Evolutionary conservation across 2,797 vertebrate species (phyloP), one percentile per base, ranked within the genome.

Genomic region (Adrianichthys oophorus): DNA sequence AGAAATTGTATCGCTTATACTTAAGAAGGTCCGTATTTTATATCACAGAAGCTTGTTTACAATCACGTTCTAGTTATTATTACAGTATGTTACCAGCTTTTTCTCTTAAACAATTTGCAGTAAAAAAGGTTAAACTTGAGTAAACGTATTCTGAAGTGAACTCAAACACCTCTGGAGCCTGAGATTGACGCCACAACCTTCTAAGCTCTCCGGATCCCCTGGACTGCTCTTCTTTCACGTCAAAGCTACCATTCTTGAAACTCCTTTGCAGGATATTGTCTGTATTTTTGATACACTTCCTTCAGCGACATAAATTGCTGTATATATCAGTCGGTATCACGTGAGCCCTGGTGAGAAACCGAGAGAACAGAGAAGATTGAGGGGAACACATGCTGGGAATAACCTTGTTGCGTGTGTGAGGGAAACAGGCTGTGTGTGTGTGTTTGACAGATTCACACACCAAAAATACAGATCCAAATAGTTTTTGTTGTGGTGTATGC

Each of bases 231-330:
- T 44, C 48, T 56, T 64, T 47, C 59, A 64, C 47, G 54, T 56
- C 72, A 68, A 68, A 56, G 49, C 47, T 41, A 49, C 52, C 13
- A 15, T 5, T 73, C 63, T 65, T 78, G 61, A 75, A 84, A 77
- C 55, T 51, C 75, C 72, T 68, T 79, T 80, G 77, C 43, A 23
- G 80, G 51, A 82, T 73, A 74, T 79, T 70, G 62, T 79, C 64
- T 76, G 69, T 85, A 78, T 84, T 75, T 85, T 70, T 84, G 67
- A 77, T 82, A 75, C 15, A 48, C 71, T 65, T 79, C 72, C 69
- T 77, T 85, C 76, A 71, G 69, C 29, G 10, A 73, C 80, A 79
- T 83, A 85, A 87, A 86, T 76, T 83, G 82, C 74, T 55, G 68
- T 72, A 69, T 81, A 68, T 71, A 84, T 81, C 75, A 81, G 69